phyloP scores from a whole-genome alignment of 2,113 vertebrate genomes.

The Piprites chloris region DNA sequence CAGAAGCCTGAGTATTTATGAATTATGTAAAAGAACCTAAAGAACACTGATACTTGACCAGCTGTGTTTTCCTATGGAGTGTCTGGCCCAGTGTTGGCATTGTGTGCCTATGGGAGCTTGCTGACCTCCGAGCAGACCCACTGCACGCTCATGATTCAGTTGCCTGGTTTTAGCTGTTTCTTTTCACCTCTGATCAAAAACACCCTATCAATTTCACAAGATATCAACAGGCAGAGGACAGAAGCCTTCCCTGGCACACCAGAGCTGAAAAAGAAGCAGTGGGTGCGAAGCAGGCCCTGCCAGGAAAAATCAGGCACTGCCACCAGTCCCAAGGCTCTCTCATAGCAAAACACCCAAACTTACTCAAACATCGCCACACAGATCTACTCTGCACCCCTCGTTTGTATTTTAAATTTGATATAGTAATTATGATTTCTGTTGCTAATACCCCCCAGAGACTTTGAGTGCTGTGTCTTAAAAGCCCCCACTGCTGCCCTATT shows the following conservation, averaged over 20 bases:
- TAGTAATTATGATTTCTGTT: neutral
- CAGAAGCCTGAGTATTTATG: neutral
- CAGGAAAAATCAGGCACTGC: neutral
- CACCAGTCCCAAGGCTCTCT: neutral
- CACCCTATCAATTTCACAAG: neutral
- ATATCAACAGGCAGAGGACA: neutral
- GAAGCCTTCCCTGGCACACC: accelerated
- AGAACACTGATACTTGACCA: accelerated
- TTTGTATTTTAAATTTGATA: neutral
- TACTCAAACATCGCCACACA: accelerated
- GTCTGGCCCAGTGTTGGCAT: accelerated
- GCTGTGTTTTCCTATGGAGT: accelerated
- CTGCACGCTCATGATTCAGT: accelerated
- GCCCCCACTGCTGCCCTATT: neutral
- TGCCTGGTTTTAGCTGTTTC: neutral
- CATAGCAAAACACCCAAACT: accelerated
- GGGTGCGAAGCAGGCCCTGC: neutral
- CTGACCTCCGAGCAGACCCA: neutral
- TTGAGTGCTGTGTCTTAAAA: neutral
- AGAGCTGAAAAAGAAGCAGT: neutral
- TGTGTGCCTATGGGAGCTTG: accelerated
- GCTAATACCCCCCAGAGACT: neutral
- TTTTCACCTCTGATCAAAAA: neutral
- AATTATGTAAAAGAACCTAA: neutral
- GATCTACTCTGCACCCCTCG: neutral